phyloP scores from a whole-genome alignment of 2,113 vertebrate genomes.

The Rhea pennata region DNA sequence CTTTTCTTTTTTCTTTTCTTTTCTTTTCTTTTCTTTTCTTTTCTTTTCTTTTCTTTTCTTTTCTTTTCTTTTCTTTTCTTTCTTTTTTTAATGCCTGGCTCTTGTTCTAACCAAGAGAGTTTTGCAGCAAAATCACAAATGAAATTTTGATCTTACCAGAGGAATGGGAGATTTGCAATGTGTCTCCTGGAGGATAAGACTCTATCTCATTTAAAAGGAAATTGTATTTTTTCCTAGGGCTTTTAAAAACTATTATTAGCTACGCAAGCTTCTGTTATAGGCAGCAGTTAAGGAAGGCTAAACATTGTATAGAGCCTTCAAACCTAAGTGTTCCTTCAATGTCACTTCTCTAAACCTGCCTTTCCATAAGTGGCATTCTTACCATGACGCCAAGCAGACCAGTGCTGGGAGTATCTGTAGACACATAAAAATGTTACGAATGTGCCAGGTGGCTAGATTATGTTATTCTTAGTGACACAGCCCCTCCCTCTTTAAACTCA shows the following conservation, averaged over 20 bases:
- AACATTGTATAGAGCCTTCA: neutral
- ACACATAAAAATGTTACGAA: neutral
- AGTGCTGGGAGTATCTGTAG: neutral
- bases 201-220: neutral
- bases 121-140: neutral
- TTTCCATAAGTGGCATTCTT: neutral
- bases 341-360: neutral
- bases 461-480: neutral
- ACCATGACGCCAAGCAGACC: neutral
- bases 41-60: neutral
- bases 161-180: neutral
- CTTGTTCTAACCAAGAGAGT: neutral
- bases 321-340: neutral
- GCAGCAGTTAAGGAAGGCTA: neutral
- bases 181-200: neutral
- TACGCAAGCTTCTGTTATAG: neutral
- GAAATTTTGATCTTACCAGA: neutral
- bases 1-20: too few species aligned
- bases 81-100: neutral
- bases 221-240: neutral
- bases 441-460: neutral
- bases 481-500: neutral
- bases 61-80: neutral
- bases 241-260: neutral
- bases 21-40: too few species aligned